Conservation (phyloP, 2,888 invertebrate species). For the Apotomis turbidana region DNA sequence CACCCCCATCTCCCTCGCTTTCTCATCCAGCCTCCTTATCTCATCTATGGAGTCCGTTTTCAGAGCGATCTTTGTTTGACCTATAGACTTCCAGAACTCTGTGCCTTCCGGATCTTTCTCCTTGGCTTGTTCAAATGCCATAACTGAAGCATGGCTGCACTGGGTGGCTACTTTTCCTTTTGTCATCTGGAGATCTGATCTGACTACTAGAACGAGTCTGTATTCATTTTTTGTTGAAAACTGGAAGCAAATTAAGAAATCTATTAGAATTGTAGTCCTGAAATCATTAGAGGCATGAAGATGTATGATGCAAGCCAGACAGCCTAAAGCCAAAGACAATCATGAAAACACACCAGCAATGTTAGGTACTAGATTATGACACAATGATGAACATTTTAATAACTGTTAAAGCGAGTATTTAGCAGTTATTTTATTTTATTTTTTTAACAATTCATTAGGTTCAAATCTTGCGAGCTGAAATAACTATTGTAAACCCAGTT, state of each 20-base stretch:
- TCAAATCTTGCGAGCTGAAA: too few relatives aligned
- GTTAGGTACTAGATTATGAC: too few relatives aligned
- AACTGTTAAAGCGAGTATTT: too few relatives aligned
- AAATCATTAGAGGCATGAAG: too few relatives aligned
- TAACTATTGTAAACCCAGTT: too few relatives aligned
- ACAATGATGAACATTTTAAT: too few relatives aligned
- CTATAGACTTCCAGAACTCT: constrained; percentile 8
- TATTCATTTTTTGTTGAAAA: constrained; percentile 8
- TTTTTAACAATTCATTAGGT: too few relatives aligned
- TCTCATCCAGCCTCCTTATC: constrained; percentile 3
- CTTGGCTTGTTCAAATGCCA: constrained; percentile 10
- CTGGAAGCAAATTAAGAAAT: constrained; percentile 2
- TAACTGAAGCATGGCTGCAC: constrained; percentile 19
- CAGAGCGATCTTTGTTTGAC: constrained; percentile 19
- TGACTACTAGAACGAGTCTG: constrained; percentile 10
- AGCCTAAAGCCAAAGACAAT: too few relatives aligned
- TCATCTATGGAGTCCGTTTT: constrained; percentile 6
- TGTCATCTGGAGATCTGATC: constrained; percentile 12
- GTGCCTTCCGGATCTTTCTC: constrained; percentile 9
- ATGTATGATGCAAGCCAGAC: too few relatives aligned
- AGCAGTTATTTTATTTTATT: too few relatives aligned
- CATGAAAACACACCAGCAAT: too few relatives aligned
- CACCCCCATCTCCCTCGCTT: constrained; percentile 8
- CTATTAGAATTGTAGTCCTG: too few relatives aligned
- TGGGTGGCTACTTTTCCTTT: constrained; percentile 20